Base-by-base conservation (phyloP, 37 sponge, comb jelly and placozoan genomes). In the Crambe crambe region DNA sequence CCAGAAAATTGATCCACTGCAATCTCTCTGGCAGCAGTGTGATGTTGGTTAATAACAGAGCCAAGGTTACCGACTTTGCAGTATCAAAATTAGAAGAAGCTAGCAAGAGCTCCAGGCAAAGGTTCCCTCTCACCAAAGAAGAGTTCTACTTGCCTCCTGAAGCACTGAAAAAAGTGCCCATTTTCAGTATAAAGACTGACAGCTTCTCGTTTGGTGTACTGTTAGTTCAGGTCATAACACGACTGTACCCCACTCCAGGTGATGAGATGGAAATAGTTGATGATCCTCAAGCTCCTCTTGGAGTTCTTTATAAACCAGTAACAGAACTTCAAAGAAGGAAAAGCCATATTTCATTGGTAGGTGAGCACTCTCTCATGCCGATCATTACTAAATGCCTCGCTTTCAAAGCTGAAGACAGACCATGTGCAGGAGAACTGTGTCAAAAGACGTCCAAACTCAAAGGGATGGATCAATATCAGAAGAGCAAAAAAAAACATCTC, bases 1-100 rank as follows among this genome's bases (percentile, higher is more conserved):
- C 70, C 15, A 84, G 76, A 32, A 47, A 68, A 8, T 68, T 84
- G 0, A 37, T 84, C 35, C 77, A 76, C 37, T 38, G 77, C 1
- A 77, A 76, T 54, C 85, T 84, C 30, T 84, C 78, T 0, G 68
- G 85, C 68, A 85, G 78, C 57, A 85, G 78, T 42, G 74, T 85
- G n/a, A 67, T 85, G 12, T 27, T 85, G 21, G 34, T 51, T 35
- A 57, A 37, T 25, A 25, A 21, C 9, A 58, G 40, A n/a, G 86
- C 79, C 18, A 85, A 85, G 57, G 63, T 85, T 5, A 62, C 80
- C 36, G 86, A 85, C 56, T 75, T 85, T 59, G 79, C 74, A 64
- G 67, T 78, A 61, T 35, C 86, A 34, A 56, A 56, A 27, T 40
- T 80, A 8, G 21, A 31, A 34, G 59, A 37, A 27, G 39, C 26